Base-by-base conservation (phyloP, 1,140 invertebrate genomes). In the Drosophila bocqueti region DNA sequence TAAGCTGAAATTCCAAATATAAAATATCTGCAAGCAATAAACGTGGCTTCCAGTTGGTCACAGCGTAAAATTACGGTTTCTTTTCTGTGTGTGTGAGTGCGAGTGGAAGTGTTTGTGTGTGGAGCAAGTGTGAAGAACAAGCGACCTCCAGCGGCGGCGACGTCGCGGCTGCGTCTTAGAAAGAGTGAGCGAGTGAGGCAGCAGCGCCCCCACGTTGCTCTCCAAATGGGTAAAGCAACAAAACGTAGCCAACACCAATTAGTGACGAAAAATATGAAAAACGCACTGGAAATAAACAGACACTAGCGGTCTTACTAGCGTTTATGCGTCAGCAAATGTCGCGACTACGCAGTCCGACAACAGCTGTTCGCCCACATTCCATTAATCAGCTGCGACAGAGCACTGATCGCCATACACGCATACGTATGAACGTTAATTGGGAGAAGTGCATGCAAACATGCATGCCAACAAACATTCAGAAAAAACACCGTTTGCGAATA, bases 111-210 rank as follows among this genome's bases (percentile, higher is more conserved):
- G 34, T 24, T 55, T 38, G 52, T 55, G 63, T 85, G 63, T 85
- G 66, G 58, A 79, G 74, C 85, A 90, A 90, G 85, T 90, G 85
- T 84, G 81, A 90, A 89, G 81, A 90, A 79, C 78, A 84, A 77
- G 72, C 81, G 84, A 90, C 84, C 85, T 90, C 84, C 84, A 87
- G 84, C 81, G 47, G 84, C 74, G 52, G 73, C 74, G 81, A 57
- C 68, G 68, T 68, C 68, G 65, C 65, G 75, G 49, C 72, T 76
- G 52, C 57, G 80, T 76, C 72, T 73, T 86, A 68, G 75, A 85
- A 85, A 85, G 79, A 80, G 83, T 60, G 65, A 74, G 60, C 64
- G 74, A 66, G 64, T 52, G 64, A 62, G 76, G 43, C 63, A 79
- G 64, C 83, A 36, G 80, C 72, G 80, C 81, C 81, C 84, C 84